A percentile compares a stretch with the other conserved stretches of the same genome.
Conservation (phyloP, 2,888 invertebrate genomes). For the Eurois occulta region DNA sequence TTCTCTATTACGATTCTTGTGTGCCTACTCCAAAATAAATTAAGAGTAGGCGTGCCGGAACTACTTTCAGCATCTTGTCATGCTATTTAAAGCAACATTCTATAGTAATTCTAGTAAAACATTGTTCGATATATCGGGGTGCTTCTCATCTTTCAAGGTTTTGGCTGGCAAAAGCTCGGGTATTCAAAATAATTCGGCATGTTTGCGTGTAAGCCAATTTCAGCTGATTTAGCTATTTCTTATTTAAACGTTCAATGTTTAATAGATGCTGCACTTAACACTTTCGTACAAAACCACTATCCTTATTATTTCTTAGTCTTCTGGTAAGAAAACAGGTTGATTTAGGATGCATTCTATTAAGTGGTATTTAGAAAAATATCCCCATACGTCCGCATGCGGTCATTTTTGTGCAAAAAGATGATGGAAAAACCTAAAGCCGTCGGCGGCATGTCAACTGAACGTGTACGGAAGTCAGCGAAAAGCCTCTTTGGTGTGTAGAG, state of each 20-base stretch:
- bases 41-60: no score
- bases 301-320: background rate
- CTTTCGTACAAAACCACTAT: background rate
- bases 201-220: slow-evolving; percentile 20
- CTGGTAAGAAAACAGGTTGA: background rate
- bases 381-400: no score
- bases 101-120: background rate
- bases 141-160: slow-evolving; percentile 7
- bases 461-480: background rate
- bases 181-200: slow-evolving; percentile 21
- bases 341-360: background rate
- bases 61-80: background rate
- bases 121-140: slow-evolving; percentile 4
- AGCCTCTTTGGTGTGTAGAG: background rate
- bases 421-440: background rate
- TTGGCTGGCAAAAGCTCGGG: slow-evolving; percentile 24
- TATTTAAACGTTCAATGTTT: slow-evolving; percentile 1
- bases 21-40: background rate
- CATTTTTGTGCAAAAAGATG: background rate
- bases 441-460: background rate
- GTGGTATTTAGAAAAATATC: no score
- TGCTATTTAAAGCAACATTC: background rate
- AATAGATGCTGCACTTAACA: background rate
- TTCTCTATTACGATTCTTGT: no score
- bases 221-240: slow-evolving; percentile 1